These are phyloP conservation scores for Spilarctia lutea DNA, from an alignment of 2,888 invertebrate species.

Conservation along the genomic window DNA sequence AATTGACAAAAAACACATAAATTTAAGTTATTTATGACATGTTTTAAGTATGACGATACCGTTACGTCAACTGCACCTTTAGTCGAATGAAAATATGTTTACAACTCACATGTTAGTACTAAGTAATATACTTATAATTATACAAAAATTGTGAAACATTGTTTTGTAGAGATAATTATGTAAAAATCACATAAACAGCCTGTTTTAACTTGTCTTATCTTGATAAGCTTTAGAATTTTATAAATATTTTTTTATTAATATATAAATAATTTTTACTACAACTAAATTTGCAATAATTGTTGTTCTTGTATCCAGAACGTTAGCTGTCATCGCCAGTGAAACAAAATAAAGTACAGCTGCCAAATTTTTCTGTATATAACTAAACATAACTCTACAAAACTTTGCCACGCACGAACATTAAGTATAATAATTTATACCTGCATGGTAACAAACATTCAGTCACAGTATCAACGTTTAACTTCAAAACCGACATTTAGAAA, in stretches of 20 bases:
- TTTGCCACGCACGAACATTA: conserved; percentile 28
- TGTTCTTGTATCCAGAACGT: background rate
- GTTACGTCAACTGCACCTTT: conserved; percentile 45
- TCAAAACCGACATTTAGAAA: conserved; percentile 47
- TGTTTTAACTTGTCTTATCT: background rate
- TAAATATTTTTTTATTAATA: background rate
- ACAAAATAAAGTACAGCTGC: background rate
- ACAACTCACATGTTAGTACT: conserved; percentile 43
- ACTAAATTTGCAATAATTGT: background rate
- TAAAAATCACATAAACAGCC: background rate
- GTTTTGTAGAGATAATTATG: conserved; percentile 31
- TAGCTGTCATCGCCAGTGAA: background rate
- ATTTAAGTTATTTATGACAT: conserved; percentile 37
- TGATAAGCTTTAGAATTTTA: background rate
- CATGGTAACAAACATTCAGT: conserved; percentile 51
- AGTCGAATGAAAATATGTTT: conserved; percentile 46
- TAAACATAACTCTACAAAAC: conserved; percentile 30
- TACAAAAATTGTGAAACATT: conserved; percentile 25
- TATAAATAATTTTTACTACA: background rate
- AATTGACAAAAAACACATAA: conserved; percentile 67
- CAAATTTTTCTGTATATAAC: background rate
- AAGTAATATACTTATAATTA: conserved; percentile 33
- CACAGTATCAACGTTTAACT: conserved; percentile 51
- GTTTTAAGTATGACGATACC: conserved; percentile 43
- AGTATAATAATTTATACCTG: conserved; percentile 49